Conservation (phyloP, 1,140 invertebrate species). For the Ceratoteleas bidentatus region DNA sequence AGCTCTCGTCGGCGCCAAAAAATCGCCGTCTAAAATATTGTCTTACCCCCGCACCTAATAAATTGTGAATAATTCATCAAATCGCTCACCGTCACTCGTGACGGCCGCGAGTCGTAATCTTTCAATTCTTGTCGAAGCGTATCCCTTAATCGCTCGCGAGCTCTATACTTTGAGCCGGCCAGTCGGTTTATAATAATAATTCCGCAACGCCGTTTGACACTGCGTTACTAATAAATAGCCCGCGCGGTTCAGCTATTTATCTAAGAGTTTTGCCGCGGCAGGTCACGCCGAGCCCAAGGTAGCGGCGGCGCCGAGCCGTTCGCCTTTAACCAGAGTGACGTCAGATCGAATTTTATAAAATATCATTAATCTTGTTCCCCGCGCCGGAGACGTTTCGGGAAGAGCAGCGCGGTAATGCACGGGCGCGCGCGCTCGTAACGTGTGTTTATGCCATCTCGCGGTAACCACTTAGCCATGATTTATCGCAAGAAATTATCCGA, state of each 20-base stretch:
- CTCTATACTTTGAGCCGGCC: slow-evolving; percentile 1
- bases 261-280: slow-evolving; percentile 29
- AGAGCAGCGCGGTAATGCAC: slow-evolving; percentile 66
- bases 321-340: slow-evolving; percentile 60
- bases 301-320: slow-evolving; percentile 31
- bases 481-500: slow-evolving; percentile 80
- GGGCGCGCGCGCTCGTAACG: slow-evolving; percentile 69
- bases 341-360: slow-evolving; percentile 73
- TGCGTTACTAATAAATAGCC: slow-evolving; percentile 51
- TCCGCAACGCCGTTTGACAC: slow-evolving; percentile 19
- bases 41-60: too few species aligned
- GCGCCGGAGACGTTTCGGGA: slow-evolving; percentile 57
- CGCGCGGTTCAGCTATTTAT: slow-evolving; percentile 34
- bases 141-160: too few species aligned
- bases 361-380: slow-evolving; percentile 73
- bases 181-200: slow-evolving; percentile 26
- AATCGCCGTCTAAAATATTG: too few species aligned
- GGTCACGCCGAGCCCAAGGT: slow-evolving; percentile 39
- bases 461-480: slow-evolving; percentile 79
- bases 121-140: too few species aligned
- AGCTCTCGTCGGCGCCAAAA: too few species aligned
- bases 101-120: too few species aligned
- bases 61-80: too few species aligned
- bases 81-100: too few species aligned
- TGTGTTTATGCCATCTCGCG: slow-evolving; percentile 79